Percentiles rank a stretch among this genome's conserved stretches.
phyloP scores from a whole-genome alignment of 2,113 vertebrate genomes.

The Sciurus niger region DNA sequence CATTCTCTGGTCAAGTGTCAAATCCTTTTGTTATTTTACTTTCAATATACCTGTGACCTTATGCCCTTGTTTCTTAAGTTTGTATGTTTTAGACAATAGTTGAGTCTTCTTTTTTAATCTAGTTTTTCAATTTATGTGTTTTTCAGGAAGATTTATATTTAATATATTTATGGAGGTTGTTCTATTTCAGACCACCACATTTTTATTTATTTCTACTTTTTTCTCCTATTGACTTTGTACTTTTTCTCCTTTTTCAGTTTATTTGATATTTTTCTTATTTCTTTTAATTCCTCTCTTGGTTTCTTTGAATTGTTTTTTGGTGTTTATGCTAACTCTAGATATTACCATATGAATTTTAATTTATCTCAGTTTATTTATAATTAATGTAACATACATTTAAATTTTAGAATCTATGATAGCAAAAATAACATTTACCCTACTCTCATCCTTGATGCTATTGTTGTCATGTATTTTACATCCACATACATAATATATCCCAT shows the following conservation, averaged over 20 bases:
- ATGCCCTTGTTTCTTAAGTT: conserved; percentile 13
- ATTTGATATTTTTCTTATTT: background rate
- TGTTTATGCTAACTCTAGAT: background rate
- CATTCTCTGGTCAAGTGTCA: background rate
- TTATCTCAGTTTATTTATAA: background rate
- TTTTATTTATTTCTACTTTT: background rate
- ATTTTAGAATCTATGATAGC: background rate
- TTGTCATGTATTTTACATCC: background rate
- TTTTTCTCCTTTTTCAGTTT: background rate
- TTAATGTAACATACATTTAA: background rate
- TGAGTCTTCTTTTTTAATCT: background rate
- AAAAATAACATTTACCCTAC: background rate
- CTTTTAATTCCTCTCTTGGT: background rate
- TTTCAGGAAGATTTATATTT: conserved; percentile 1
- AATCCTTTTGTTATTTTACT: background rate
- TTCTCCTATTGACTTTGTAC: background rate
- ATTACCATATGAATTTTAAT: background rate
- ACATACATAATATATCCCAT: background rate
- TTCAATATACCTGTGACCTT: background rate
- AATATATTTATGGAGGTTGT: background rate
- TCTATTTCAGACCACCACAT: background rate
- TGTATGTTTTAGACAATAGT: background rate
- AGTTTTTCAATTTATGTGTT: background rate
- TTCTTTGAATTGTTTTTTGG: background rate
- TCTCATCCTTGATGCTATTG: background rate